Evolutionary conservation across 1,140 invertebrate species (phyloP), one percentile per base, ranked within the genome.

Genomic region (Drosophila sulfurigaster): DNA sequence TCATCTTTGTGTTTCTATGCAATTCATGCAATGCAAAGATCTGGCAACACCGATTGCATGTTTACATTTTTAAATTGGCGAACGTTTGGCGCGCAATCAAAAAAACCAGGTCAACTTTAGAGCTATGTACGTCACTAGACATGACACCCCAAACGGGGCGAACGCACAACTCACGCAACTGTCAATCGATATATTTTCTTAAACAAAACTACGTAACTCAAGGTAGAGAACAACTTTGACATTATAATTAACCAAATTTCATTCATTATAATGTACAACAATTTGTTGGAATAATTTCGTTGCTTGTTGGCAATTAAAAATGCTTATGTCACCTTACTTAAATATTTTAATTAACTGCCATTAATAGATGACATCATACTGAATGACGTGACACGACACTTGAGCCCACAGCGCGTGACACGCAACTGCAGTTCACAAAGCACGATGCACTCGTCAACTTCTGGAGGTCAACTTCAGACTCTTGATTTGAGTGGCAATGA

Each of bases 31-130:
- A 46, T 71, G 62, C 20, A 32, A 41, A 1, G 2, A 43, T 66
- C 63, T 66, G 69, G 69, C 54, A 59, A 28, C 63, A 43, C 63
- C 57, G 35, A n/a, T 10, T 2, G 13, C 15, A 0, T 65, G 63
- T 65, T 66, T 66, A 65, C 43, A 30, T 57, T 72, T 67, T 51
- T 5, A 43, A 72, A 72, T 15, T 67, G 63, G 3, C 20, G 63
- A 59, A 15, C 38, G 38, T 11, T 30, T 38, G 25, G 35, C 70
- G 35, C 16, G 6, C 25, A n/a, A 15, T 13, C 5, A 6, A 6
- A 52, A 52, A 52, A 52, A 32, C 49, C 41, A 43, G 25, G 20
- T 52, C 49, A 52, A 52, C 46, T 49, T 49, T 49, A 25, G 4
- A 10, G 8, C 15, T 20, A 54, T 28, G 28, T 54, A 54, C 51